Conservation (phyloP, 1,140 invertebrate genomes). For the Popillia japonica region DNA sequence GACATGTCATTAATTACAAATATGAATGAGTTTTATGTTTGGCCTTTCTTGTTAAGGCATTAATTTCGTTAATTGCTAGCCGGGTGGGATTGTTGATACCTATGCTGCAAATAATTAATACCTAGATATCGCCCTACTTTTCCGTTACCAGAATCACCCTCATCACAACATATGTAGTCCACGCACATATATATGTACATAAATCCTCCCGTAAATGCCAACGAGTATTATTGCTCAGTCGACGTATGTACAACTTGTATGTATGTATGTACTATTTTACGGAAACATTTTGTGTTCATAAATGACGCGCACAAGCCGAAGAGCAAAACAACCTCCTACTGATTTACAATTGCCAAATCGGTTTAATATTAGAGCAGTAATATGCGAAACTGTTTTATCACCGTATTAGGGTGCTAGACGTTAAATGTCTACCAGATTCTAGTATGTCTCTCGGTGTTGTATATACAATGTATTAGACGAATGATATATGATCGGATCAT, state of each 20-base stretch:
- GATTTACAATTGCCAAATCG: slow-evolving; percentile 24
- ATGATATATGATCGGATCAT: slow-evolving; percentile 15
- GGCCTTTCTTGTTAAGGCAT: not conserved
- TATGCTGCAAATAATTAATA: slow-evolving; percentile 16
- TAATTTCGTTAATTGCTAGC: slow-evolving; percentile 20
- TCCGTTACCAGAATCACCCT: not conserved
- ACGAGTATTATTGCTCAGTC: not conserved
- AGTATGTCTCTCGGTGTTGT: not conserved
- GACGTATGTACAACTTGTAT: too few relatives aligned
- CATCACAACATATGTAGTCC: not conserved
- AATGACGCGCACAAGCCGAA: not conserved
- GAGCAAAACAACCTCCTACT: not conserved
- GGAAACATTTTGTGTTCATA: not conserved
- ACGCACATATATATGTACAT: not conserved
- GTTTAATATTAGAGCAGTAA: slow-evolving; percentile 25
- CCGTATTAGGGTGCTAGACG: not conserved
- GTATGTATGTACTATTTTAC: not conserved
- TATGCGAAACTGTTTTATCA: slow-evolving; percentile 20
- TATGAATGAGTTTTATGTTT: not conserved
- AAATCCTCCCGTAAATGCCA: not conserved
- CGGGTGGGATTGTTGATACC: not conserved
- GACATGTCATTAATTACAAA: not conserved
- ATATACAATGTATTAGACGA: not conserved
- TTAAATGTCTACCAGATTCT: not conserved
- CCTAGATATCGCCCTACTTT: not conserved